phyloP scores from a whole-genome alignment of 2,113 vertebrate genomes.

The Peromyscus maniculatus region DNA sequence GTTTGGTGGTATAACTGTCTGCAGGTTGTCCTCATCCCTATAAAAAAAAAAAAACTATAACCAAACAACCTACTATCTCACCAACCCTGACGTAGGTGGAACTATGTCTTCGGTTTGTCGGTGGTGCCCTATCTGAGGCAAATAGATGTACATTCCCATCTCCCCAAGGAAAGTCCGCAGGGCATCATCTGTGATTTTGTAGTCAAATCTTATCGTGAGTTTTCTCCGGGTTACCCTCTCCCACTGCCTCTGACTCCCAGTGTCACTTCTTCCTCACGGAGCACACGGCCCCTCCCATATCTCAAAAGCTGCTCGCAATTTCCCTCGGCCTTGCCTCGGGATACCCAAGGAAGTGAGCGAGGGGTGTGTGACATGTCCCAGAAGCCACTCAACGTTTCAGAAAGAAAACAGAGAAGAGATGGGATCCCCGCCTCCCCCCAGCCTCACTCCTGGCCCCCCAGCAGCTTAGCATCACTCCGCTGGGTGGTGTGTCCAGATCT shows the following conservation, averaged over 20 bases:
- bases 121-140: background rate
- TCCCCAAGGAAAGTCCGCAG: background rate
- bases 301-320: background rate
- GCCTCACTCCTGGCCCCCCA: background rate
- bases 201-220: background rate
- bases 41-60: background rate
- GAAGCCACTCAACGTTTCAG: background rate
- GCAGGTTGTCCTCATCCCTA: background rate
- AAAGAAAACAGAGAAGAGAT: background rate
- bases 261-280: background rate
- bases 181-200: background rate
- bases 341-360: background rate
- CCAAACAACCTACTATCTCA: background rate
- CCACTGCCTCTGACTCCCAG: background rate
- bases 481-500: background rate
- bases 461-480: background rate
- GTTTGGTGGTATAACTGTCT: background rate
- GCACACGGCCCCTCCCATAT: background rate
- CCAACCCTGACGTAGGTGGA: no score
- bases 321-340: background rate
- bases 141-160: background rate
- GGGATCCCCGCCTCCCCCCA: background rate
- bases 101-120: background rate
- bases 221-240: background rate
- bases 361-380: background rate